Evolutionary conservation across 2,888 invertebrate genomes (phyloP), one percentile per base, ranked within the genome.

Genomic region (Sarcophaga variegata): DNA sequence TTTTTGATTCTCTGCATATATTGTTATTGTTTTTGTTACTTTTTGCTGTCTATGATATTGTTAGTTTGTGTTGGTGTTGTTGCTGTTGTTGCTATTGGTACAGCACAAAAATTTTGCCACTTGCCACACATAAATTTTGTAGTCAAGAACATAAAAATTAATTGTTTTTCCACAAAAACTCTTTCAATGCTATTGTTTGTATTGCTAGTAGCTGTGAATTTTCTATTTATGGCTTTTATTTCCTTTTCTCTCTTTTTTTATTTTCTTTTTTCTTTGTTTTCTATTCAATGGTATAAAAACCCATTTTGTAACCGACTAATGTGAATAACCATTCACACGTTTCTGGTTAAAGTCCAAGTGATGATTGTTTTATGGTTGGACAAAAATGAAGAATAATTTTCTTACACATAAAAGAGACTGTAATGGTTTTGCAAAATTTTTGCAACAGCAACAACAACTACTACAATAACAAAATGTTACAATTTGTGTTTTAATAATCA

Each of bases 151-250:
- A 81, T 81, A 81, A 81, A 81, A 81, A 74, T 60, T 81, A 81
- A 81, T 83, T 84, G 83, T 70, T 79, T 84, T 79, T 80, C 83
- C 79, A 69, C 74, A 79, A 70, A 79, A 84, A 66, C 64, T 79
- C 64, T 25, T 79, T 80, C 69, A 75, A 74, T 75, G 59, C 74
- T 54, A 54, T 79, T 47, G 59, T 45, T 74, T 60, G 8, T 64
- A 12, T 54, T 54, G 14, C 54, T 54, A 25, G 47, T 66, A 47
- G n/a, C 45, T 70, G 59, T 59, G 63, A 80, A 75, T 63, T 84
- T 49, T 70, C 25, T 69, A 70, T 78, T 62, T 74, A 64, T 74
- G 81, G 71, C 4, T 66, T 70, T 72, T 45, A 4, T 54, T 70
- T 63, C 11, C 64, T 11, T 62, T 62, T 63, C 6, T 37, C 2